These are phyloP conservation scores for Seira musarum DNA, from an alignment of 2,888 invertebrate genomes.

Conservation along the genomic window DNA sequence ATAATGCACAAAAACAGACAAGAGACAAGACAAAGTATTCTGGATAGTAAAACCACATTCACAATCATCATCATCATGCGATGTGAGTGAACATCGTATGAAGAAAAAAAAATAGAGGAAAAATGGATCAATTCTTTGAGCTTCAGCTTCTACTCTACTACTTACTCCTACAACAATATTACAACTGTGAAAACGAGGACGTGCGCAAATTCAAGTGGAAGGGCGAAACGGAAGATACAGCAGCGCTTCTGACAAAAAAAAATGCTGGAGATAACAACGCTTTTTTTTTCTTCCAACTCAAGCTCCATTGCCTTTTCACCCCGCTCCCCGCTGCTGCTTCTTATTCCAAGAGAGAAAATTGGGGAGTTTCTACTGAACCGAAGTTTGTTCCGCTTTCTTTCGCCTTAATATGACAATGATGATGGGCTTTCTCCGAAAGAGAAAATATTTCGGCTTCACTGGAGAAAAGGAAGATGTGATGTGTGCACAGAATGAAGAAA, in stretches of 20 bases:
- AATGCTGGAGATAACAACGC: not conserved
- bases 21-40: not conserved
- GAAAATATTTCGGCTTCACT: not conserved
- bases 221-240: constrained; percentile 22
- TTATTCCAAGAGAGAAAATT: not conserved
- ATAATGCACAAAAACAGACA: not conserved
- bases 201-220: constrained; percentile 59
- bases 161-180: no score
- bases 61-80: not conserved
- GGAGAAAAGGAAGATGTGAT: not conserved
- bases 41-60: not conserved
- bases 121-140: constrained; percentile 50
- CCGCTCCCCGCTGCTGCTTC: no score
- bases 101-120: constrained; percentile 11
- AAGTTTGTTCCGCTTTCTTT: not conserved
- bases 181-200: constrained; percentile 26
- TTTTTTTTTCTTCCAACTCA: no score
- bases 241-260: not conserved
- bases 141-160: constrained; percentile 17
- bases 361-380: not conserved
- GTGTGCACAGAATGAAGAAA: constrained; percentile 38
- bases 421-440: not conserved
- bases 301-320: not conserved
- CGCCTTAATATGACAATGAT: not conserved
- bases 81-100: constrained; percentile 3